Evolutionary conservation across 2,113 vertebrate species (phyloP).

Genomic region (Odontesthes bonariensis): DNA sequence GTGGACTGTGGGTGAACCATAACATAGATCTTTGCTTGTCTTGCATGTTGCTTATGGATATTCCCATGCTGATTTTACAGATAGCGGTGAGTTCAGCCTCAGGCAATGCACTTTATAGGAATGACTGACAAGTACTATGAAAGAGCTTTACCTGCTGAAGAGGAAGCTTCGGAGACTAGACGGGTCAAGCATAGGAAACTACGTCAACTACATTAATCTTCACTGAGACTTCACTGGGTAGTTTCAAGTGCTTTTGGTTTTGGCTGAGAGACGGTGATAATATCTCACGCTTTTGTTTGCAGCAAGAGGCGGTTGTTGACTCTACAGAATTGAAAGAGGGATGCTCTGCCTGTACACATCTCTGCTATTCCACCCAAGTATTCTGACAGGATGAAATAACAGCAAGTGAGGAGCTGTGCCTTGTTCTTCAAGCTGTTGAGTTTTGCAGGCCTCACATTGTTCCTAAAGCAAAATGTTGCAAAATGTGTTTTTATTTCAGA

Average conservation of each 20-base stretch:
- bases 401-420: constrained; percentile 23
- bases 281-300: constrained; percentile 48
- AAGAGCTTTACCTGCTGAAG: constrained; percentile 18
- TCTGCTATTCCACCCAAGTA: constrained; percentile 16
- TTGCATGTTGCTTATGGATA: constrained; percentile 9
- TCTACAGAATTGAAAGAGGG: constrained; percentile 31
- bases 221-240: constrained; percentile 13
- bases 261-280: constrained; percentile 32
- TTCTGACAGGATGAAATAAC: constrained; percentile 25
- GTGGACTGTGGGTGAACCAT: neutral
- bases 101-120: constrained; percentile 22
- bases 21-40: constrained; percentile 8
- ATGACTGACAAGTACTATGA: constrained; percentile 48
- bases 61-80: constrained; percentile 31
- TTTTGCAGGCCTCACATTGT: constrained; percentile 21
- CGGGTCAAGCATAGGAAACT: neutral
- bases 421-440: constrained; percentile 39
- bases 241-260: constrained; percentile 27
- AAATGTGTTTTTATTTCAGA: constrained; percentile 2
- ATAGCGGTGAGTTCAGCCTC: constrained; percentile 11
- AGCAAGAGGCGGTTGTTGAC: constrained; percentile 47
- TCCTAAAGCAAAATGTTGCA: constrained; percentile 18
- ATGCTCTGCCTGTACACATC: constrained; percentile 23
- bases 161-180: constrained; percentile 21
- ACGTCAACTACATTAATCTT: constrained; percentile 26